A percentile compares a stretch with the other conserved stretches of the same genome.
These are phyloP conservation scores for Tipula lateralis DNA, from an alignment of 2,888 invertebrate species.

Conservation along the genomic window DNA sequence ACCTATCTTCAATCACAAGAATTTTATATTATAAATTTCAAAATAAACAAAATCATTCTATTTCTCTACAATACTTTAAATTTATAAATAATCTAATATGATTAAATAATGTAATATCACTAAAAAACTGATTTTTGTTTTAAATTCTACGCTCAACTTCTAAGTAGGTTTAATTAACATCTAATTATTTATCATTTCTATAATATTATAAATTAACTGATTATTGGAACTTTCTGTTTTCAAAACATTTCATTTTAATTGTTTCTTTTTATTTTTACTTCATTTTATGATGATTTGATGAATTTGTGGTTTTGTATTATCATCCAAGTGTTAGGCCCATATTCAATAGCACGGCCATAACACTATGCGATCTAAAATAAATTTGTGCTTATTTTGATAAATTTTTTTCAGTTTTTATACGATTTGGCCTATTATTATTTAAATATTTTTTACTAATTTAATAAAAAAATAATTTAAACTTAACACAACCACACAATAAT, in stretches of 20 bases:
- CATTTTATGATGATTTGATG: background rate
- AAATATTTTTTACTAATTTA: background rate
- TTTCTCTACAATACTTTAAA: background rate
- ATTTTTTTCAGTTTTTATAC: background rate
- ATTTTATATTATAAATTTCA: background rate
- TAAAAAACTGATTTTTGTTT: background rate
- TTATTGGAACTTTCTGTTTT: background rate
- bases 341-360: background rate
- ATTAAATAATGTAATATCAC: constrained; percentile 19
- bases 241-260: background rate
- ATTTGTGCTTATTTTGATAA: constrained; percentile 1
- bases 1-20: background rate
- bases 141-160: background rate
- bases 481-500: constrained; percentile 6
- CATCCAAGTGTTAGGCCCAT: background rate
- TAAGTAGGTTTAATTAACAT: background rate
- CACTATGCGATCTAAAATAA: background rate
- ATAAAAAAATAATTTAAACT: constrained; percentile 12
- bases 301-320: background rate
- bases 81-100: background rate
- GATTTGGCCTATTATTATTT: constrained; percentile 20
- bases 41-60: background rate
- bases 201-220: background rate
- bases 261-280: background rate
- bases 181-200: background rate